Conservation (phyloP, 2,888 invertebrate species). For the Pyrochroa serraticornis region DNA sequence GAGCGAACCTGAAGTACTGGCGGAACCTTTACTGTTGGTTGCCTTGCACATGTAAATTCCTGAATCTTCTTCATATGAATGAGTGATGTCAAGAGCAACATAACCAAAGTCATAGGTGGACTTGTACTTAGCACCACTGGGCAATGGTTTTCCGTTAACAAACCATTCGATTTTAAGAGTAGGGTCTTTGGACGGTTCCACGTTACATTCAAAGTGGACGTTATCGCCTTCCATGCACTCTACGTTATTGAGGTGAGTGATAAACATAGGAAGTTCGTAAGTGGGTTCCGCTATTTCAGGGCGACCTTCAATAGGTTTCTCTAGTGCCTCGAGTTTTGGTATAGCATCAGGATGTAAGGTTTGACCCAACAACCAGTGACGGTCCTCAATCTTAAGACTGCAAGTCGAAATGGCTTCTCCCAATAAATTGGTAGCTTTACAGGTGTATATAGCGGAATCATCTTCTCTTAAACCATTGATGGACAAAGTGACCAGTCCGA, state of each 20-base stretch:
- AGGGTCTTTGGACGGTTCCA: conserved; percentile 90
- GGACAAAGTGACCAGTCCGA: conserved; percentile 92
- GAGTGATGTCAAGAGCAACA: conserved; percentile 87
- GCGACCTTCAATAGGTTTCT: conserved; percentile 74
- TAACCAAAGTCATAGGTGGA: conserved; percentile 96
- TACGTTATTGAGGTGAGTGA: conserved; percentile 89
- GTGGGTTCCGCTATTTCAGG: conserved; percentile 76
- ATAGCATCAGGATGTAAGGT: conserved; percentile 89
- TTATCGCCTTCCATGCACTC: conserved; percentile 87
- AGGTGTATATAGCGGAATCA: conserved; percentile 95
- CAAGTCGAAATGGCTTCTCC: conserved; percentile 95
- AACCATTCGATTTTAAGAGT: conserved; percentile 94
- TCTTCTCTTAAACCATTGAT: conserved; percentile 86
- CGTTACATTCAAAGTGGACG: conserved; percentile 89
- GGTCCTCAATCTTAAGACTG: conserved; percentile 86
- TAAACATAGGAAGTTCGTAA: conserved; percentile 87
- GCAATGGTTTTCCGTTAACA: conserved; percentile 88
- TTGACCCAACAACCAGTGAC: conserved; percentile 86
- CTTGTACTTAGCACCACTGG: conserved; percentile 87
- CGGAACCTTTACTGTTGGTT: conserved; percentile 85
- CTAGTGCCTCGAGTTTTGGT: conserved; percentile 83
- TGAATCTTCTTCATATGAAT: conserved; percentile 89
- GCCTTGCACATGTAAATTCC: conserved; percentile 92
- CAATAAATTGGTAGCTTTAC: conserved; percentile 89
- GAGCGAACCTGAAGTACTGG: conserved; percentile 87